Base-by-base conservation (phyloP, 2,113 vertebrate genomes). In the Zeus faber region DNA sequence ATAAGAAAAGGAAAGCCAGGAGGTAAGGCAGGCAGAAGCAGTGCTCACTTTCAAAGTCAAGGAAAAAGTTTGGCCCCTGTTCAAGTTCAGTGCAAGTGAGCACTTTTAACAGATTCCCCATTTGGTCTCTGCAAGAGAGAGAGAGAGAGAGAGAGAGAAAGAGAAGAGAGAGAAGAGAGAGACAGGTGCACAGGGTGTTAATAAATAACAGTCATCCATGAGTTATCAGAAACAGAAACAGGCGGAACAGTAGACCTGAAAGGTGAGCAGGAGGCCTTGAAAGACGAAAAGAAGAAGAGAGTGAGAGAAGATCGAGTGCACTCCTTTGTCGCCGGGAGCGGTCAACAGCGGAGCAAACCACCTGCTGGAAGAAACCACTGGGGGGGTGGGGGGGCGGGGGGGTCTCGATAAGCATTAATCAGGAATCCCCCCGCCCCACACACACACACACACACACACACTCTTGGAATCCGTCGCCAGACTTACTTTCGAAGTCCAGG, bases 401-500 rank as follows among this genome's bases (percentile, higher is more conserved):
- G n/a, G n/a, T n/a, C n/a, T n/a, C n/a, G n/a, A n/a, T n/a, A n/a
- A n/a, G n/a, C n/a, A n/a, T n/a, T n/a, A n/a, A n/a, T n/a, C n/a
- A n/a, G n/a, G n/a, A n/a, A n/a, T n/a, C n/a, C n/a, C n/a, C n/a
- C 33, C 29, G 8, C 29, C 29, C n/a, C n/a, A 37, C 33, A 37
- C 33, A 37, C 2, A 29, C 4, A 29, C 4, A 29, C 27, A 29
- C 4, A 29, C 4, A 29, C 4, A 37, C 33, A 14, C 2, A 24
- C 71, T 52, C 27, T 55, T 31, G 57, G 66, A 16, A 57, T 60
- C 41, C 26, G 55, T 23, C 41, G 65, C 79, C 72, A 77, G 81
- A 99, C 97, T 99, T 99, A 99, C 97, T 97, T 98, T 99, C 97
- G 91, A 99, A 99, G 92, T 99, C 97, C 95, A 99, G 94, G 92